These are phyloP conservation scores for Cancer borealis DNA, from an alignment of 2,888 invertebrate species.

Conservation along the genomic window DNA sequence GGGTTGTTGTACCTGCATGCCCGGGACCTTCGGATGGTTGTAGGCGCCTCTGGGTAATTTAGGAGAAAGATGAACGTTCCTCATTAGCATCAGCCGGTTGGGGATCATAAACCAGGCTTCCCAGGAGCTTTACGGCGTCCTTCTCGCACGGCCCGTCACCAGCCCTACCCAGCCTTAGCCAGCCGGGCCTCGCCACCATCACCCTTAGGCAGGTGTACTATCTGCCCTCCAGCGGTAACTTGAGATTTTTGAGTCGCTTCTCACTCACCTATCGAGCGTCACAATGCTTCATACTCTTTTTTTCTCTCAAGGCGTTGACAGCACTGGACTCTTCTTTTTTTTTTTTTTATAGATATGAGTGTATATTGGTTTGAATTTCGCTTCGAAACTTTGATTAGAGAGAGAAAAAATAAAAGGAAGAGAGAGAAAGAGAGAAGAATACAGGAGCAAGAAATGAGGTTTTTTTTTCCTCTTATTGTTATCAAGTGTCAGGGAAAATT, in stretches of 20 bases:
- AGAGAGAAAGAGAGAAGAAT: not conserved
- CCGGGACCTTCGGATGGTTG: slow-evolving; percentile 38
- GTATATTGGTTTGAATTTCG: not conserved
- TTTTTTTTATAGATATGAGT: not conserved
- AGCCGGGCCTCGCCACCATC: not conserved
- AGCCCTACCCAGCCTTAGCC: not conserved
- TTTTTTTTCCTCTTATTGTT: not conserved
- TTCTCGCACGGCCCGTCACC: slow-evolving; percentile 7
- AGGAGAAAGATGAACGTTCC: slow-evolving; percentile 49
- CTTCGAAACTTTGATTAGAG: not conserved
- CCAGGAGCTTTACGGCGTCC: not conserved
- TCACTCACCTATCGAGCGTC: not conserved
- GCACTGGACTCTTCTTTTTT: no score
- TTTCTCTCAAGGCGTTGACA: no score
- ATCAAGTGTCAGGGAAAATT: not conserved
- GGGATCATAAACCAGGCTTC: slow-evolving; percentile 46
- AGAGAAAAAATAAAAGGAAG: not conserved
- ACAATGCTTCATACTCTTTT: no score
- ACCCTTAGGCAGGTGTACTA: not conserved
- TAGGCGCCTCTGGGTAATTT: slow-evolving; percentile 58
- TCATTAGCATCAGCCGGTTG: slow-evolving; percentile 49
- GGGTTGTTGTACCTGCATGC: slow-evolving; percentile 16
- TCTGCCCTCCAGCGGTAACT: not conserved
- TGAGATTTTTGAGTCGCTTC: not conserved
- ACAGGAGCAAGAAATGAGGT: not conserved